A percentile compares a stretch with the other conserved stretches of the same genome.
These are phyloP conservation scores for Plebejus anna DNA, from an alignment of 2,888 invertebrate genomes.

Conservation along the genomic window DNA sequence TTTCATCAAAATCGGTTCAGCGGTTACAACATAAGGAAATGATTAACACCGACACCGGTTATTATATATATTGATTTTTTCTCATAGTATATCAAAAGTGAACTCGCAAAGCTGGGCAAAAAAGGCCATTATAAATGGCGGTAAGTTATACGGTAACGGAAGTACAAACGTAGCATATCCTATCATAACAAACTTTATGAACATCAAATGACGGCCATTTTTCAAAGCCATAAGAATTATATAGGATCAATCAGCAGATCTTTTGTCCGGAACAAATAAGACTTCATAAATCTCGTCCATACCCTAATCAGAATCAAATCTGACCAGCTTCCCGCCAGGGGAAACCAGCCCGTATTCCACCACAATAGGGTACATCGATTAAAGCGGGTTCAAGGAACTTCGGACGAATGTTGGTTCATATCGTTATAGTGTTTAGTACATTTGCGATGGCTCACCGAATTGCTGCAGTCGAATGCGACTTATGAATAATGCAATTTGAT, in stretches of 20 bases:
- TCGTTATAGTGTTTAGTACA: not conserved
- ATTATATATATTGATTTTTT: too few relatives aligned
- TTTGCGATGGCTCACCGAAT: conserved; percentile 6
- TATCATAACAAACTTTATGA: conserved; percentile 7
- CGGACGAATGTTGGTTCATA: conserved; percentile 1
- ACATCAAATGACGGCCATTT: not conserved
- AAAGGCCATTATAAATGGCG: not conserved
- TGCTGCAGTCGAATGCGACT: not conserved
- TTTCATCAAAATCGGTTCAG: too few relatives aligned
- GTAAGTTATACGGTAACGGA: not conserved
- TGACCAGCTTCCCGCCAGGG: not conserved
- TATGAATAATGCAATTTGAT: conserved; percentile 14
- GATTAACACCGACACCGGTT: too few relatives aligned
- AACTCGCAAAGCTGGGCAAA: too few relatives aligned
- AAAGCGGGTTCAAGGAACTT: not conserved
- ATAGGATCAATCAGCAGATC: conserved; percentile 25
- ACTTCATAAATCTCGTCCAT: conserved; percentile 13
- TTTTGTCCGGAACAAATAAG: conserved; percentile 27
- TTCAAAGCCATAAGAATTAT: conserved; percentile 14
- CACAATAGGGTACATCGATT: not conserved
- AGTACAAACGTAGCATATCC: not conserved
- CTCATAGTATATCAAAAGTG: too few relatives aligned
- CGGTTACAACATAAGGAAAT: too few relatives aligned
- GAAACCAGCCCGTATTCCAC: not conserved
- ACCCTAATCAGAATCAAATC: conserved; percentile 15